Evolutionary conservation across 2,797 vertebrate genomes (phyloP), one percentile per base, ranked within the genome.

Genomic region (Mastacembelus armatus): DNA sequence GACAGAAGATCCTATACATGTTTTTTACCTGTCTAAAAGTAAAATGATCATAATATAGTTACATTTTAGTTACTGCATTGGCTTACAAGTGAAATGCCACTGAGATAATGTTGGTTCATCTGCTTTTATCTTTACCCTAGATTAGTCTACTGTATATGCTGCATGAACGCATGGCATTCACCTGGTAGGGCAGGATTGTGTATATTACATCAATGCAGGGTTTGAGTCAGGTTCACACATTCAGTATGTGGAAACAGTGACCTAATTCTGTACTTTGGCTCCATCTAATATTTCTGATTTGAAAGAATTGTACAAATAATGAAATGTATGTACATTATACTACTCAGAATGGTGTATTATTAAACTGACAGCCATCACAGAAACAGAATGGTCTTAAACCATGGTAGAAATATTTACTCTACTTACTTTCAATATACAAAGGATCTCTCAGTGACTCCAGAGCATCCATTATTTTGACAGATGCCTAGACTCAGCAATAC

Each of bases 381-480:
- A 51, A 27, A 63, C 14, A 45, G 7, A 57, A 29, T 55, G 44
- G 62, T 65, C 29, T 43, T 22, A 32, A 69, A 48, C 30, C 21
- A 33, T 43, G 24, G 15, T 70, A 61, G 40, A 16, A 75, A 68
- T 70, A 63, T 77, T 60, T 44, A 43, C 66, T 66, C 39, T 40
- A 45, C 7, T 55, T 55, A 42, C 61, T 68, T 66, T 71, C 60
- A 77, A 73, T 80, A 49, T 71, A 50, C 65, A 65, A 14, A 30
- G 42, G 32, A 72, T 68, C 55, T 66, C 44, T 62, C 32, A 42
- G 47, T 48, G 73, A 81, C 47, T 79, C 62, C 51, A 48, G 48
- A 73, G 45, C 72, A 89, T 86, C 66, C 73, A 81, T 86, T 82
- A 76, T 59, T 67, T 52, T 79, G 81, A 84, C 81, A 83, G 78